A percentile compares a stretch with the other conserved stretches of the same genome.
Conservation (phyloP, 1,140 invertebrate genomes). For the fruit fly (Drosophila melanogaster) region Release_6_plus_ISO1_MT NC_004354.4:11027501-11028000, state of each 20-base stretch:
- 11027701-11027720: too few relatives aligned
- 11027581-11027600: slow-evolving; percentile 80
- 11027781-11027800: slow-evolving; percentile 29
- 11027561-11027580: slow-evolving; percentile 57
- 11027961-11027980: not conserved
- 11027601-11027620: slow-evolving; percentile 80
- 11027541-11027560: not conserved
- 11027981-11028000: slow-evolving; percentile 11
- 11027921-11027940: slow-evolving; percentile 15
- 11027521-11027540: not conserved
- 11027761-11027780: slow-evolving; percentile 68
- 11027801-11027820: not conserved
- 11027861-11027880: slow-evolving; percentile 7
- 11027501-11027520: not conserved
- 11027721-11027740: slow-evolving; percentile 7
- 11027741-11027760: slow-evolving; percentile 29
- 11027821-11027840: slow-evolving; percentile 3
- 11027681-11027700: not conserved
- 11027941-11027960: not conserved
- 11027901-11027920: not conserved
- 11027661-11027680: slow-evolving; percentile 6
- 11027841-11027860: slow-evolving; percentile 3
- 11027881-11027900: slow-evolving; percentile 42
- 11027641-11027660: not conserved
- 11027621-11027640: slow-evolving; percentile 38